These are phyloP conservation scores for Gallinago nigripennis DNA, from an alignment of 2,797 vertebrate genomes.

Conservation along the genomic window DNA sequence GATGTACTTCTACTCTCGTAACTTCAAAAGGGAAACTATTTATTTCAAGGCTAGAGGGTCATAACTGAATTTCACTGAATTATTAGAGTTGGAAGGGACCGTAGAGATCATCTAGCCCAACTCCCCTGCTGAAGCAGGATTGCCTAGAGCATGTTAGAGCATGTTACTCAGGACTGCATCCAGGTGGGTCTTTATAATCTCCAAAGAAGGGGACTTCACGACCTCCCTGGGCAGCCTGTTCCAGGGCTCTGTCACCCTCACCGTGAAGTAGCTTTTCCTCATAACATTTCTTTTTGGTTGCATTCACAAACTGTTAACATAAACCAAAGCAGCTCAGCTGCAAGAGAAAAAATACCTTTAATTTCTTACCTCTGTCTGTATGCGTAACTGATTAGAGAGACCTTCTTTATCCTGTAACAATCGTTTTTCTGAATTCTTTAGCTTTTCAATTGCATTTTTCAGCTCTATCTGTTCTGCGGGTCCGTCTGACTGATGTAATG, in stretches of 20 bases:
- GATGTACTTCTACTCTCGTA: background rate
- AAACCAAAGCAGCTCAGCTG: background rate
- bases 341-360: background rate
- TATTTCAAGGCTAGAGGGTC: background rate
- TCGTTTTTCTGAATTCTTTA: constrained; percentile 91
- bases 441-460: constrained; percentile 85
- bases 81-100: too few species aligned
- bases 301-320: background rate
- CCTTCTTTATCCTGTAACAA: constrained; percentile 96
- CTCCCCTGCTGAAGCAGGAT: too few species aligned
- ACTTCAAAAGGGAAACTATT: background rate
- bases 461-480: constrained; percentile 79
- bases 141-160: too few species aligned
- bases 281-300: background rate
- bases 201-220: too few species aligned
- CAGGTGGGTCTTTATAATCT: too few species aligned
- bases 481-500: constrained; percentile 70
- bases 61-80: background rate
- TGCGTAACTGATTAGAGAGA: constrained; percentile 91
- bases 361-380: constrained; percentile 92
- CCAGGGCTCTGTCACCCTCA: too few species aligned
- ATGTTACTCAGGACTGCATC: too few species aligned
- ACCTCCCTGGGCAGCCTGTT: too few species aligned
- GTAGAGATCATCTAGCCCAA: too few species aligned
- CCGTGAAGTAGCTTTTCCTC: too few species aligned